Evolutionary conservation across 2,113 vertebrate species (phyloP), one percentile per base, ranked within the genome.

Genomic region (Vimba vimba): DNA sequence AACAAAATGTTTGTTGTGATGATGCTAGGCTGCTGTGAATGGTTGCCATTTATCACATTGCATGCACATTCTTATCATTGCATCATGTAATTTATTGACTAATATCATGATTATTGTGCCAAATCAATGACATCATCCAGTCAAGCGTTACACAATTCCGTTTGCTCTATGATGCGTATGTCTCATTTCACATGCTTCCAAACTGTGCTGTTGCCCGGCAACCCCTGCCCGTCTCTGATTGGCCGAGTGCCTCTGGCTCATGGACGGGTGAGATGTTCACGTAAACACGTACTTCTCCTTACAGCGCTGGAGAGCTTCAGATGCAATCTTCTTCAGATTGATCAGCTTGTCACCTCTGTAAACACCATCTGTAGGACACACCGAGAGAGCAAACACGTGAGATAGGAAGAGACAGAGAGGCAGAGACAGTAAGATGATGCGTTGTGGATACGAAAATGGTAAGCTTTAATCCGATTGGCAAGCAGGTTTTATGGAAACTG

Each of bases 301-400:
- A 89, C 95, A 96, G 87, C 92, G 94, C 86, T 94, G 91, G 89
- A 96, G 74, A 36, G 95, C 96, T 36, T 96, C 93, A 13, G 95
- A 93, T 4, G 90, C 92, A 75, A 96, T 96, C 91, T 94, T 93
- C 84, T 96, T 96, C 89, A 96, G 91, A 90, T 96, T 95, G 89
- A 96, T 95, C 78, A 95, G 89, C 89, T 96, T 96, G 84, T 96
- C 94, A 66, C 96, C 96, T 89, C 95, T 91, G 90, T 94, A 95
- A 87, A 96, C 95, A 69, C 95, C 95, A 85, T 96, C 95, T 96
- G 90, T 77, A 30, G 13, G 4, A 52, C 33, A 87, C 75, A 85
- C 23, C 85, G 27, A 45, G 27, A 75, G 0, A 23, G 39, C 74
- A 74, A 74, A 66, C 30, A 23, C 0, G 4, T 23, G n/a, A 83